Base-by-base conservation (phyloP, 2,888 invertebrate species). In the Agriopis marginaria region DNA sequence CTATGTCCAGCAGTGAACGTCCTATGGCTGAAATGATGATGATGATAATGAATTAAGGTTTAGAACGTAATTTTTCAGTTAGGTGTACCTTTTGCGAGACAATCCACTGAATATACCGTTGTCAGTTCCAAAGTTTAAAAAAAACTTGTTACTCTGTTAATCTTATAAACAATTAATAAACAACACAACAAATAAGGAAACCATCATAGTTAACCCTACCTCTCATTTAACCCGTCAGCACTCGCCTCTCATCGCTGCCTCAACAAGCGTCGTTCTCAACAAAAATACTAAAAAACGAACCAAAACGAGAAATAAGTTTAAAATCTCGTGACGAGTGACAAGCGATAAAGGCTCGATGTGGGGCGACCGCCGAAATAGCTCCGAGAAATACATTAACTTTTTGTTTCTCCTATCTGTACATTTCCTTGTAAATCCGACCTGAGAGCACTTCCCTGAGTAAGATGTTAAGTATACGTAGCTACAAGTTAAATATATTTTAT, bases 281-380 rank as follows among this genome's bases (percentile, higher is more conserved):
- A 32, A 71, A 70, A 73, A 75, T 14, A 12, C 55, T 65, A 65
- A 66, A 59, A 55, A 55, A 23, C 42, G 32, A 62, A 23, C 32
- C 14, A 71, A 70, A 76, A 75, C 68, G 64, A 74, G 60, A 72
- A 76, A 79, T 84, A 83, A 82, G 80, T 80, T 77, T 83, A 86
- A 89, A 90, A 88, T 83, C 76, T 78, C 75, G 75, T 78, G 90
- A 76, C 84, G 93, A 93, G 83, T 87, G 93, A 92, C 90, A 82
- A 63, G 67, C 74, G 93, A 92, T 92, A 92, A 90, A 86, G 72
- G 78, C 70, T 23, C 66, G 47, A 70, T 70, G 70, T 70, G 74
- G 70, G 75, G 62, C 79, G 86, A 85, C 88, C 89, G 89, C 90
- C 88, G 82, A 88, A 91, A 91, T 88, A 89, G 79, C 79, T 79